Conservation (phyloP, 2,113 vertebrate species). For the Saimiri boliviensis region DNA sequence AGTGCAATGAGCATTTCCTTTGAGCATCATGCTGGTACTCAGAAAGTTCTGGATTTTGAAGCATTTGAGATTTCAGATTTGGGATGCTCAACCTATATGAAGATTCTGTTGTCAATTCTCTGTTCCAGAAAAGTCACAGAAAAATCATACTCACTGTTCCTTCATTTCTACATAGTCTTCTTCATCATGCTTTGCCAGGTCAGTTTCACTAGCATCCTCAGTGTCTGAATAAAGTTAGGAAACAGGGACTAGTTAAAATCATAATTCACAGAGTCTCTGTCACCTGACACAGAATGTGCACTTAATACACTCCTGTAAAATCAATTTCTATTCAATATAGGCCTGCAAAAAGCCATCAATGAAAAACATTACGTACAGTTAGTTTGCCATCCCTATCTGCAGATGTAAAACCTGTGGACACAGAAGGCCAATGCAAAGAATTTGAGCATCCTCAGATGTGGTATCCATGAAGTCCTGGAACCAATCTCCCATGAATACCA, state of each 20-base stretch:
- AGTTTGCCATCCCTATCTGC: not conserved
- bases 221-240: conserved; percentile 88
- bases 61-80: not conserved
- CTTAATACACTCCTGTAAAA: not conserved
- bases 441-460: not conserved
- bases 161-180: conserved; percentile 99
- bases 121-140: not conserved
- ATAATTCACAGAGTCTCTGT: not conserved
- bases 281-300: not conserved
- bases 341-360: not conserved
- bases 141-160: conserved; percentile 92
- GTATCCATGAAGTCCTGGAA: not conserved
- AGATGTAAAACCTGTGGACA: not conserved
- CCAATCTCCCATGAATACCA: not conserved
- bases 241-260: not conserved
- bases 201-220: conserved; percentile 98
- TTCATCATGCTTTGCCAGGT: conserved; percentile 97
- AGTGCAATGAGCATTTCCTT: not conserved
- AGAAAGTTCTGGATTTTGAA: not conserved
- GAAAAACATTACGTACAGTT: not conserved
- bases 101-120: not conserved
- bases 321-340: not conserved
- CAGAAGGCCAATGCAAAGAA: not conserved
- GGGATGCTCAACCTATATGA: not conserved
- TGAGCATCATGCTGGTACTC: not conserved